Conservation (phyloP, 2,113 vertebrate species). For the Zosterops borbonicus region DNA sequence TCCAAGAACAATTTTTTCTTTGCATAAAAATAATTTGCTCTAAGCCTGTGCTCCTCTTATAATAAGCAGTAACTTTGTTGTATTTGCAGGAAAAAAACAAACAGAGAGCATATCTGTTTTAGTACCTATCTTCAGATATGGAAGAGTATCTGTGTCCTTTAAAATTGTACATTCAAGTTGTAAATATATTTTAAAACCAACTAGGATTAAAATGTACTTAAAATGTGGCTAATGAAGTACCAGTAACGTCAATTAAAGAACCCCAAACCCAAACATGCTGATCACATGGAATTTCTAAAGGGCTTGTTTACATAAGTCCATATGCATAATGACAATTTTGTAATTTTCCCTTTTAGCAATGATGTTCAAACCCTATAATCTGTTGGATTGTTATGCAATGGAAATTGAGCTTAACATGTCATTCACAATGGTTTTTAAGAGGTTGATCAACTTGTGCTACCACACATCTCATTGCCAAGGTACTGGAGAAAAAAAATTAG, state of each 20-base stretch:
- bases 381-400: neutral
- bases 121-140: neutral
- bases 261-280: accelerated
- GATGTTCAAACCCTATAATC: neutral
- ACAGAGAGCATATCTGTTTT: neutral
- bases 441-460: neutral
- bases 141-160: neutral
- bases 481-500: neutral
- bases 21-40: neutral
- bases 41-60: neutral
- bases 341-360: neutral
- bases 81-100: neutral
- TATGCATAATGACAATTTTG: neutral
- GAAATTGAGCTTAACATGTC: neutral
- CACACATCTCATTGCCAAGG: neutral
- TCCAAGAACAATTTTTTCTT: neutral
- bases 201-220: neutral
- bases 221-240: neutral
- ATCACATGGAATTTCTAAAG: neutral
- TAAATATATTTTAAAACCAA: neutral
- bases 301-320: neutral
- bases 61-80: neutral
- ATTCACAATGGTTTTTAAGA: neutral
- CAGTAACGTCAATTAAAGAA: neutral
- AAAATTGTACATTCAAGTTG: neutral